Evolutionary conservation across 2,113 vertebrate genomes (phyloP), one percentile per base, ranked within the genome.

Genomic region (Microcebus murinus): DNA sequence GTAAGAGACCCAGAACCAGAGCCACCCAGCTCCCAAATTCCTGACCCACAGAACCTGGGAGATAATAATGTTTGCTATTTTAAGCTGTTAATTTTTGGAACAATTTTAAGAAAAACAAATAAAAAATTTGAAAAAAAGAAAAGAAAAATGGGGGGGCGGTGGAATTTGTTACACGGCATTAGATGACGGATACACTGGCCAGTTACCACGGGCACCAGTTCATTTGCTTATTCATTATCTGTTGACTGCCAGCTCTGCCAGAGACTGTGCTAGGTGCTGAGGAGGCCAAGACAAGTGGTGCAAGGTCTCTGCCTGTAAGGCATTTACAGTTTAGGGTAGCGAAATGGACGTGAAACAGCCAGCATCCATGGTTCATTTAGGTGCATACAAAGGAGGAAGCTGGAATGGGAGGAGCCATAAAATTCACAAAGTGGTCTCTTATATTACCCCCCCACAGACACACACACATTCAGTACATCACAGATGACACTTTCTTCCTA

Each of bases 401-500:
- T 4, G 0, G n/a, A 27, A n/a, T 8, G 1, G n/a, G 3, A 39
- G 45, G 1, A 67, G 3, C 20, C 15, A 1, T 36, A 6, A 7
- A 50, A 15, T 1, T 36, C 36, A 81, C 52, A 23, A 8, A 45
- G 29, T 5, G 2, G 4, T 15, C 63, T 80, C 52, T 36, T 5
- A 17, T n/a, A 7, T 4, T 20, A 61, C n/a, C 21, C 11, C 20
- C 2, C 59, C 18, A 6, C 39, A 2, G 6, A 12, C 1, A 1
- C 45, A 2, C 45, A 25, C 36, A 21, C 12, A 15, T 63, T 4
- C 70, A 29, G 13, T 10, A 15, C 50, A 39, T 23, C 68, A 15
- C 63, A 3, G 23, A 6, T 31, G 61, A 50, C 21, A 25, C 31
- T 68, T 23, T 42, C 18, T 71, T 55, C 42, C 79, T 73, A 0